These are phyloP conservation scores for Carcinoscorpius rotundicauda DNA, from an alignment of 1,140 invertebrate genomes.

Conservation along the genomic window DNA sequence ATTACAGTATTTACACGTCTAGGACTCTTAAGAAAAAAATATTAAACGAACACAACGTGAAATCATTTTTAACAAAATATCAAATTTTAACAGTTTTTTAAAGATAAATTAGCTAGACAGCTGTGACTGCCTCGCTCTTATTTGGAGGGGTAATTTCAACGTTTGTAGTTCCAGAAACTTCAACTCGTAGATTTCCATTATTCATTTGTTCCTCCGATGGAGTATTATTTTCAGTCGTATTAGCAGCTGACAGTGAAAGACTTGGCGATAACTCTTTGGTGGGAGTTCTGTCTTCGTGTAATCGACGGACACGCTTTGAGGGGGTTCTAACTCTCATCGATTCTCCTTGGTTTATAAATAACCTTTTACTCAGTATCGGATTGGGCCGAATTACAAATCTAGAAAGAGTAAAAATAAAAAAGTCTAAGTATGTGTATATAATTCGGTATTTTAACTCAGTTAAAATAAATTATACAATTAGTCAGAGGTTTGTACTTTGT, in stretches of 20 bases:
- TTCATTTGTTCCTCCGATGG: not conserved
- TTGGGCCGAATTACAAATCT: constrained; percentile 73
- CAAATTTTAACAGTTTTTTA: too few relatives aligned
- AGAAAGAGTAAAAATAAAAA: not conserved
- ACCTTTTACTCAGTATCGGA: constrained; percentile 84
- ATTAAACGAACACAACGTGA: too few relatives aligned
- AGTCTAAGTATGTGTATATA: not conserved
- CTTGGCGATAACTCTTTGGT: too few relatives aligned
- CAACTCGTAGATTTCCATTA: constrained; percentile 11
- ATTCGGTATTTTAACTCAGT: not conserved
- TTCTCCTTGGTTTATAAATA: constrained; percentile 41
- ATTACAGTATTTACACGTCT: too few relatives aligned
- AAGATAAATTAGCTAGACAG: too few relatives aligned
- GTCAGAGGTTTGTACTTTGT: not conserved
- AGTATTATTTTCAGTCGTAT: not conserved
- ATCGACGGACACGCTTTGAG: not conserved
- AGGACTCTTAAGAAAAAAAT: too few relatives aligned
- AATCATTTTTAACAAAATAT: too few relatives aligned
- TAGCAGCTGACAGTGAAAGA: too few relatives aligned
- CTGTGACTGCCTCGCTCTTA: too few relatives aligned
- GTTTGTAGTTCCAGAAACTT: constrained; percentile 2
- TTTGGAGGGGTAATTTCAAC: constrained; percentile 6
- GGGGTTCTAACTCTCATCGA: constrained; percentile 10
- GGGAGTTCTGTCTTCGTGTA: not conserved
- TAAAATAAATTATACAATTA: not conserved